Conservation (phyloP, 2,113 vertebrate genomes). For the Sceloporus tristichus region DNA sequence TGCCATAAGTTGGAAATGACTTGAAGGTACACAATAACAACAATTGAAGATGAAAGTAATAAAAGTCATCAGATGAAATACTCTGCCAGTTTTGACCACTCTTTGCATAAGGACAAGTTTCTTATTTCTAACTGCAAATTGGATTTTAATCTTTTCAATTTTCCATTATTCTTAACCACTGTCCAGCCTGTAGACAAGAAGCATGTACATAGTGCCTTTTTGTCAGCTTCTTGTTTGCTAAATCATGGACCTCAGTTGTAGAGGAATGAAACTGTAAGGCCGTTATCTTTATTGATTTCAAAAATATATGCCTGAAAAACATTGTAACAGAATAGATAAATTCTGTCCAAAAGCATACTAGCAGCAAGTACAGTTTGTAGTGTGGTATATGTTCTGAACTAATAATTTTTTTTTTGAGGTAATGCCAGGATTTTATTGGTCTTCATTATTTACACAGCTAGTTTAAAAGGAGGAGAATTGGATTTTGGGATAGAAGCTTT, state of each 20-base stretch:
- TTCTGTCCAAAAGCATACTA: background rate
- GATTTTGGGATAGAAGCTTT: too few species aligned
- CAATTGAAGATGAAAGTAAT: too few species aligned
- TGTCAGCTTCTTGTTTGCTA: background rate
- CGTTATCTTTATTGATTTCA: background rate
- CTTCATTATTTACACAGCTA: too few species aligned
- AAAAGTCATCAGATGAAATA: background rate
- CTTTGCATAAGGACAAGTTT: background rate
- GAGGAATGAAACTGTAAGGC: background rate
- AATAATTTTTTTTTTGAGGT: too few species aligned
- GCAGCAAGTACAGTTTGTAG: background rate
- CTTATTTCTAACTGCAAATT: background rate
- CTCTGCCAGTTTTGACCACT: background rate
- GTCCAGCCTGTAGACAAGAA: background rate
- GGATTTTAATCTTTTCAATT: too few species aligned
- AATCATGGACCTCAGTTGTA: background rate
- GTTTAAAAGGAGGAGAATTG: too few species aligned
- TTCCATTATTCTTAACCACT: background rate
- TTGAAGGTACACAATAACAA: background rate
- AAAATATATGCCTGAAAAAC: background rate
- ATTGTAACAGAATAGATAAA: background rate
- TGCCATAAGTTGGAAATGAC: too few species aligned
- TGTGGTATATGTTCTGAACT: background rate
- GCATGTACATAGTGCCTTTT: background rate
- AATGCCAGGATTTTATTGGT: too few species aligned